Conservation (phyloP, 2,113 vertebrate genomes). For the Illadopsis cleaveri region DNA sequence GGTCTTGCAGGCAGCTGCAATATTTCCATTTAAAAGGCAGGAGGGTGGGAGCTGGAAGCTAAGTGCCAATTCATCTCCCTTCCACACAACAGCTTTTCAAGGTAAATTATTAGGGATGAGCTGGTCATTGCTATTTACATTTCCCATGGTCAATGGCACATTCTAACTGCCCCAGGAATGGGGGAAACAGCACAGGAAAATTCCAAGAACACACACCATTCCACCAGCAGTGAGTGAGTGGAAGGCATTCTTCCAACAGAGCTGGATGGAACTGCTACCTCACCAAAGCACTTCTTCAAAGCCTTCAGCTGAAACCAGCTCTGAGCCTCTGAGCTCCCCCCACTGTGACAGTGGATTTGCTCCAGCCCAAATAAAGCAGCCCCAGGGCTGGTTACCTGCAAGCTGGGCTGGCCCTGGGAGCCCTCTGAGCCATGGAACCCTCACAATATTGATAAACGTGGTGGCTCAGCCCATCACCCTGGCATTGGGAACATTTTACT, state of each 20-base stretch:
- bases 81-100: background rate
- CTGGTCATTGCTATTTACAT: background rate
- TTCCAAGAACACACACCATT: rapidly evolving
- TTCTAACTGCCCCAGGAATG: background rate
- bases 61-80: background rate
- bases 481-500: rapidly evolving
- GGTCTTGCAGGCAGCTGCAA: background rate
- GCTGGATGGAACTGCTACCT: background rate
- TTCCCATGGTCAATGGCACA: background rate
- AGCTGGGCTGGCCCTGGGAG: background rate
- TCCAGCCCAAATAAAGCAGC: background rate
- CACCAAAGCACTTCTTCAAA: background rate
- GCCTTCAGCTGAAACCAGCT: background rate
- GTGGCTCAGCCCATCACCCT: background rate
- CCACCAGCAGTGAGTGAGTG: background rate
- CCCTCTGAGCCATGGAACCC: background rate
- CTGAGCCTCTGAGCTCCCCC: background rate
- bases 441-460: background rate
- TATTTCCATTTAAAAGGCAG: background rate
- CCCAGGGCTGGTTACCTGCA: background rate
- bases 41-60: background rate
- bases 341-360: background rate
- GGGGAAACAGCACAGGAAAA: background rate
- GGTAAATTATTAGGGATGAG: background rate
- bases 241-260: background rate